Conservation (phyloP, 2,888 invertebrate species). For the Chouioia cunea region DNA sequence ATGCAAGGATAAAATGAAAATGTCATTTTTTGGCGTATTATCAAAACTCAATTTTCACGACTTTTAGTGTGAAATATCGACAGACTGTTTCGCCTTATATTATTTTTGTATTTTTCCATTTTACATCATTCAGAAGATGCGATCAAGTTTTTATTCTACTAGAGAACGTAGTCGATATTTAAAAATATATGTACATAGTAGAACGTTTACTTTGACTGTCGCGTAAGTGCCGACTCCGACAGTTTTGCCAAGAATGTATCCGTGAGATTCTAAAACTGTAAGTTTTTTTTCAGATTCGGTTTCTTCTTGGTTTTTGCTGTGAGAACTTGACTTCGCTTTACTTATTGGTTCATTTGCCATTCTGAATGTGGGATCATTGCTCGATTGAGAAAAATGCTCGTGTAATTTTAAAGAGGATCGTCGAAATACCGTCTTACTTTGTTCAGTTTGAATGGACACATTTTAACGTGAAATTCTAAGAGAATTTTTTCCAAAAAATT, state of each 20-base stretch:
- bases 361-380: constrained; percentile 31
- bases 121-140: background rate
- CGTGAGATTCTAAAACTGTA: constrained; percentile 83
- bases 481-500: constrained; percentile 30
- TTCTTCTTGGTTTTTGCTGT: constrained; percentile 42
- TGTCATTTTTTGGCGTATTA: background rate
- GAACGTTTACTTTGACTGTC: constrained; percentile 76
- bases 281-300: constrained; percentile 60
- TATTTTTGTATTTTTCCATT: too few relatives aligned
- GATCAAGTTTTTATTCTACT: background rate
- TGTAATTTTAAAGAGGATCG: background rate
- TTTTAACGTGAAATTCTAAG: constrained; percentile 29
- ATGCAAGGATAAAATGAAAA: too few relatives aligned
- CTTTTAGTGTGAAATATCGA: too few relatives aligned
- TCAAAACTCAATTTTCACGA: constrained; percentile 17
- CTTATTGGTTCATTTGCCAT: constrained; percentile 53
- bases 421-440: constrained; percentile 24
- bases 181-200: constrained; percentile 4
- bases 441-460: constrained; percentile 23
- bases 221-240: constrained; percentile 88
- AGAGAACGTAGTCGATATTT: background rate
- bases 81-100: background rate
- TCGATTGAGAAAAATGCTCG: too few relatives aligned
- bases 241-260: constrained; percentile 80
- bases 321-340: constrained; percentile 45